Conservation (phyloP, 2,888 invertebrate genomes). For the Apamea monoglypha region DNA sequence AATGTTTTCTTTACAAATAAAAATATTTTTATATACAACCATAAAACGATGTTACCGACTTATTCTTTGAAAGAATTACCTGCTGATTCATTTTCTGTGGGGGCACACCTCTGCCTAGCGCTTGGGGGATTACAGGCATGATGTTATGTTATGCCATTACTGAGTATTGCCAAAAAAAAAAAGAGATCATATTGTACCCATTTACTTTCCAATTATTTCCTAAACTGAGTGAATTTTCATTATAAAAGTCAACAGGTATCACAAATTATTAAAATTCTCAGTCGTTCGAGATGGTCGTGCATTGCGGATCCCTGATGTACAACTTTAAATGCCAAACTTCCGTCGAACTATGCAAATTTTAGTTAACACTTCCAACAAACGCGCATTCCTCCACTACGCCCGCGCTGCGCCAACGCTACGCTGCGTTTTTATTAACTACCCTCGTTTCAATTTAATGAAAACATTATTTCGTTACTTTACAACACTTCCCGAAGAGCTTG, state of each 20-base stretch:
- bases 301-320: constrained; percentile 75
- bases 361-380: constrained; percentile 83
- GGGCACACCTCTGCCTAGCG: not conserved
- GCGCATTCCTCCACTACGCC: constrained; percentile 71
- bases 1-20: not conserved
- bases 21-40: not conserved
- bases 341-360: constrained; percentile 85
- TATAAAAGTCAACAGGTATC: constrained; percentile 24
- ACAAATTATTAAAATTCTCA: constrained; percentile 54
- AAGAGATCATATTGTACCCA: not conserved
- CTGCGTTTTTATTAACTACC: constrained; percentile 64
- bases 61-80: not conserved
- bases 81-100: not conserved
- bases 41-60: not conserved
- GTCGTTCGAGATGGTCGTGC: constrained; percentile 57
- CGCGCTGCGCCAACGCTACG: constrained; percentile 43
- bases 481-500: constrained; percentile 58
- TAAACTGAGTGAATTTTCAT: not conserved
- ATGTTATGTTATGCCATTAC: not conserved
- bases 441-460: constrained; percentile 61
- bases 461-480: constrained; percentile 65
- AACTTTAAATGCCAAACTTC: constrained; percentile 78
- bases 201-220: not conserved
- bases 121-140: not conserved
- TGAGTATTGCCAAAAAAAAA: not conserved